A percentile compares a stretch with the other conserved stretches of the same genome.
These are phyloP conservation scores for Geococcyx californianus DNA, from an alignment of 2,113 vertebrate species.

Conservation along the genomic window DNA sequence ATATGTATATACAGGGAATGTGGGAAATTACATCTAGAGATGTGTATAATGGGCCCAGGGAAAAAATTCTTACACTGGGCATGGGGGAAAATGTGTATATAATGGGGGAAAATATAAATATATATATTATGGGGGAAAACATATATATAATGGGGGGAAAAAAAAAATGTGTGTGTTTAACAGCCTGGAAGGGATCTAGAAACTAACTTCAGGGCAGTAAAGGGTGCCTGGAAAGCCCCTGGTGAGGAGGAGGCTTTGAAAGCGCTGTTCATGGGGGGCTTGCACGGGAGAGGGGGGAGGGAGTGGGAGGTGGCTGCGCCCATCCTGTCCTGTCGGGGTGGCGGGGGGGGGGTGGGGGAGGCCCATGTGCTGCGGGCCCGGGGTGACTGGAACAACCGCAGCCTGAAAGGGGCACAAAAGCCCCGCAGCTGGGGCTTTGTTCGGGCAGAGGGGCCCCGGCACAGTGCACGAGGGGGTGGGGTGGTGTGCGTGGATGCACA, in stretches of 20 bases:
- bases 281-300: neutral
- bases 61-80: too few relatives aligned
- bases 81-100: too few relatives aligned
- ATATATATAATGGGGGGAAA: neutral
- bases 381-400: conserved; percentile 76
- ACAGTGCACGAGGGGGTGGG: neutral
- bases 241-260: neutral
- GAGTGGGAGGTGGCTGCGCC: neutral
- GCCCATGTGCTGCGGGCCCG: conserved; percentile 75
- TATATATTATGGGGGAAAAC: neutral
- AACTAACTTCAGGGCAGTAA: neutral
- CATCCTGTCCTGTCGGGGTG: neutral
- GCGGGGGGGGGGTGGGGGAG: too few relatives aligned
- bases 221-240: neutral
- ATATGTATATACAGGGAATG: too few relatives aligned
- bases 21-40: too few relatives aligned
- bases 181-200: neutral
- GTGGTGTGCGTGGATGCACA: neutral
- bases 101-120: neutral
- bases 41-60: too few relatives aligned
- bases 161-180: too few relatives aligned
- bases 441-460: conserved; percentile 46
- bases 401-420: conserved; percentile 78
- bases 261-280: neutral
- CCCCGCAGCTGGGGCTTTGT: conserved; percentile 80